Evolutionary conservation across 2,797 vertebrate genomes (phyloP), one percentile per base, ranked within the genome.

Genomic region (Sebastes hubbsi): DNA sequence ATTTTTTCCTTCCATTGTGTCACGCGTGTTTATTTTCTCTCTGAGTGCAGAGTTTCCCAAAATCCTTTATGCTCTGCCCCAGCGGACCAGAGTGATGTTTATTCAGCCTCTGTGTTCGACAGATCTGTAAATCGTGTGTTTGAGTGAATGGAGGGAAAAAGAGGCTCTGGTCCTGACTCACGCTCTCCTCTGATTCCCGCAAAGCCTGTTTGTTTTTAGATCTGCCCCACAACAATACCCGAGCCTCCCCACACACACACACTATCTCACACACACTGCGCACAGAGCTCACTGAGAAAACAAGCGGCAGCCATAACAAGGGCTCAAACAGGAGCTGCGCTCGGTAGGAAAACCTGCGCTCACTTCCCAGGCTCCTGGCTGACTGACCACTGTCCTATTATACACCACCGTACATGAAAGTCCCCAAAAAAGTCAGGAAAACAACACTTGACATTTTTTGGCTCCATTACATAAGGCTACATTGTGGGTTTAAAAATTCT

Each of bases 181-280:
- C 76, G 80, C 75, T 91, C 88, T 84, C 77, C 62, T 75, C 81
- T 10, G 66, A 69, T 72, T 88, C 85, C 84, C 34, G 82, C 77
- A 58, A 76, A 83, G 84, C 74, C 77, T 89, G 93, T 95, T 95
- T 95, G 93, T 94, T 95, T 95, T 94, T 87, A 89, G 87, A 92
- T 89, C 85, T 88, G 80, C 81, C 55, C 62, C 83, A 89, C 88
- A 95, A 93, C 93, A 95, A 94, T 94, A 80, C 89, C 85, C 75
- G 5, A 68, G 59, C 38, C 80, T 60, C 85, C 46, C 22, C 24
- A 24, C 24, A 4, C 49, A 65, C 82, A 80, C 86, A 82, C 91
- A 84, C 83, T 83, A 80, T 87, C 90, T 87, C 72, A 12, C 86
- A 86, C 86, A 86, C 49, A 77, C 63, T 55, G 69, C 16, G 42